Evolutionary conservation across 2,113 vertebrate genomes (phyloP), one percentile per base, ranked within the genome.

Genomic region (Pogonocichla stellata): DNA sequence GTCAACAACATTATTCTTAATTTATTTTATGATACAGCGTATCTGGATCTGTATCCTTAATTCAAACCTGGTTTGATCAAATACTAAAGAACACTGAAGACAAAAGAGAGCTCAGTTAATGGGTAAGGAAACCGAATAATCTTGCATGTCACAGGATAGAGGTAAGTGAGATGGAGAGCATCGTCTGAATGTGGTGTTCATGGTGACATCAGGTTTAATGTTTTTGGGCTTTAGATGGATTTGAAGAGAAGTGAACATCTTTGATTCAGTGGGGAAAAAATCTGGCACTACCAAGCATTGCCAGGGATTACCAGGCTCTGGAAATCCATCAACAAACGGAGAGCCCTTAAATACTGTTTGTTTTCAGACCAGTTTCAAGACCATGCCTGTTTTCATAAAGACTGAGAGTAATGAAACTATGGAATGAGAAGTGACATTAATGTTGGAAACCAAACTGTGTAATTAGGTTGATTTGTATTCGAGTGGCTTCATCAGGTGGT

Each of bases 301-400:
- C 26, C 60, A 53, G 50, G 50, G 50, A 51, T 93, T 93, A 51
- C 9, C 12, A 34, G 56, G n/a, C 53, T 93, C 71, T 90, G 73
- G 67, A 92, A 45, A 61, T 83, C 25, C 12, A 33, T 61, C 61
- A 66, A 5, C 34, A 92, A 61, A 58, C 38, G 26, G 43, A 92
- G 57, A 80, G 26, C 66, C 40, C 25, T 92, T 75, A 82, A 62
- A 93, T 78, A 45, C 22, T 56, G 34, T 85, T 95, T 93, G 60
- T 94, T 97, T 97, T 90, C 80, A 88, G 71, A 91, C 38, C 43
- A 51, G 61, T 97, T 92, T 93, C 33, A n/a, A 88, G 90, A 86
- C 48, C 25, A 51, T 84, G 56, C 50, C 42, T 62, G 42, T 74
- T 92, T 79, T 89, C 57, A 31, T 64, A 91, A 82, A 65, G 84